Evolutionary conservation across 1,140 invertebrate species (phyloP).

Genomic region (Drosophila malerkotliana): DNA sequence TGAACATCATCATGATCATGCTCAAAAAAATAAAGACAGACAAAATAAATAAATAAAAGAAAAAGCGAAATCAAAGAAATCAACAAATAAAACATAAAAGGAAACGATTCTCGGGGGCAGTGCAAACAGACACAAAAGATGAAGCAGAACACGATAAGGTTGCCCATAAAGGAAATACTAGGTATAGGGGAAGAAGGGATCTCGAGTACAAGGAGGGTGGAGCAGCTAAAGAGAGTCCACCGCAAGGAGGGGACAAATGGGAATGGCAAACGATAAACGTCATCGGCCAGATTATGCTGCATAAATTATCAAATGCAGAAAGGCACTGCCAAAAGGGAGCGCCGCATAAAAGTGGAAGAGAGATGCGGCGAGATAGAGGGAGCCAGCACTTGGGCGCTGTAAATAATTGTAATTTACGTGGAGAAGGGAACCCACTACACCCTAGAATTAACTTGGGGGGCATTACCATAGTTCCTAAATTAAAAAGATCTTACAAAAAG

Average conservation of each 20-base stretch:
- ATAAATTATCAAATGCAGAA: conserved; percentile 80
- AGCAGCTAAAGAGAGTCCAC: conserved; percentile 7
- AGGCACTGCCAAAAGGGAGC: conserved; percentile 67
- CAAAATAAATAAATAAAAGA: conserved; percentile 10
- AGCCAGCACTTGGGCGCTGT: conserved; percentile 57
- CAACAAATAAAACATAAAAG: conserved; percentile 79
- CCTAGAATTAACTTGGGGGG: background rate
- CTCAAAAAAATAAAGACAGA: conserved; percentile 25
- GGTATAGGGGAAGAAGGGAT: background rate
- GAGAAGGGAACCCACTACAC: conserved; percentile 62
- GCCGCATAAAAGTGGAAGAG: conserved; percentile 32
- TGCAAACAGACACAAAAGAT: conserved; percentile 53
- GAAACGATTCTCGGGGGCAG: conserved; percentile 65
- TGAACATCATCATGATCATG: conserved; percentile 67
- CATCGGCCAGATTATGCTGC: conserved; percentile 77
- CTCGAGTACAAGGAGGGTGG: conserved; percentile 9
- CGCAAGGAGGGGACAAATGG: conserved; percentile 30
- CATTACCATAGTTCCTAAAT: background rate
- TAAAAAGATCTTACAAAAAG: background rate
- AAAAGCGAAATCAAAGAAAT: conserved; percentile 80
- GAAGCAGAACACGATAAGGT: conserved; percentile 60
- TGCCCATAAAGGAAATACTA: conserved; percentile 45
- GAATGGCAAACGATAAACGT: conserved; percentile 76
- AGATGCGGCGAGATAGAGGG: conserved; percentile 5
- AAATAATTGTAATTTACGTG: conserved; percentile 80